These are phyloP conservation scores for Tiaroga cobitis DNA, from an alignment of 2,797 vertebrate species.

Conservation along the genomic window DNA sequence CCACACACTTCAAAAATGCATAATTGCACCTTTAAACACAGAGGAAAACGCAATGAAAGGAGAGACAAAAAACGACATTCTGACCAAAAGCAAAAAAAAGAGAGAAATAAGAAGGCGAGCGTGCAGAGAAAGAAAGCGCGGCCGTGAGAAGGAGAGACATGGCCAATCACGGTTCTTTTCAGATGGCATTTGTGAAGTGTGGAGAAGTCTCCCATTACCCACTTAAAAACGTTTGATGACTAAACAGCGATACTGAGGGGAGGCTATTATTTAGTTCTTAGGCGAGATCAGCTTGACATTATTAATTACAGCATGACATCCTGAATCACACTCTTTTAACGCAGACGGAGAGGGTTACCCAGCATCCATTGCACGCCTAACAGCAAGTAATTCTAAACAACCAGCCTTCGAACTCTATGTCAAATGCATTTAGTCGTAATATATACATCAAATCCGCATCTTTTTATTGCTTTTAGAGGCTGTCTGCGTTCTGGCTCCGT, in stretches of 20 bases:
- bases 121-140: background rate
- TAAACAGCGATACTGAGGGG: slow-evolving; percentile 67
- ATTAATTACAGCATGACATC: slow-evolving; percentile 68
- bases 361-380: slow-evolving; percentile 30
- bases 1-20: slow-evolving; percentile 7
- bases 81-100: background rate
- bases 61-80: background rate
- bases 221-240: slow-evolving; percentile 70
- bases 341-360: slow-evolving; percentile 28
- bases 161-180: slow-evolving; percentile 60
- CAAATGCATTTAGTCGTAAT: slow-evolving; percentile 21
- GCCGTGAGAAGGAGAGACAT: slow-evolving; percentile 21
- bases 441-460: slow-evolving; percentile 13
- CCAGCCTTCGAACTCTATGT: slow-evolving; percentile 3
- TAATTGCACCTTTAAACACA: slow-evolving; percentile 40
- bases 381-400: slow-evolving; percentile 30
- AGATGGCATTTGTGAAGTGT: slow-evolving; percentile 62
- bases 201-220: slow-evolving; percentile 69
- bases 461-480: slow-evolving; percentile 1
- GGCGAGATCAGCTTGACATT: slow-evolving; percentile 69
- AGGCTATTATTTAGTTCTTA: slow-evolving; percentile 71
- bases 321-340: slow-evolving; percentile 53
- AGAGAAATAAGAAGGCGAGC: background rate
- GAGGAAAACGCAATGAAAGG: background rate
- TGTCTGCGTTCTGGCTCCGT: background rate